A percentile compares a stretch with the other conserved stretches of the same genome.
Evolutionary conservation across 2,888 invertebrate species (phyloP).

Genomic region (Dioctria linearis): DNA sequence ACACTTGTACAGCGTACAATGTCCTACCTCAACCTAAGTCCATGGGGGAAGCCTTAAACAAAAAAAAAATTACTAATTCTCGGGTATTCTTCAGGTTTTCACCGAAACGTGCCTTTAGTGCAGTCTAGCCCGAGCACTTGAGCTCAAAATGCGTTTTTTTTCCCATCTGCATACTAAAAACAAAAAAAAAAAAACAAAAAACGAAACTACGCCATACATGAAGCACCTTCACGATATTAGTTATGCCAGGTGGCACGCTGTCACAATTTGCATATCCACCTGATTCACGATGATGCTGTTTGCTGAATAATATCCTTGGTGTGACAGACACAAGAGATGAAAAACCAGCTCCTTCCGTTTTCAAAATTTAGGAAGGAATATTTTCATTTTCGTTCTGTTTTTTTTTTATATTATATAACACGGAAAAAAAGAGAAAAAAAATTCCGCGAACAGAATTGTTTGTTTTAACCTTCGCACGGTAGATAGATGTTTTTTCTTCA

Average conservation of each 20-base stretch:
- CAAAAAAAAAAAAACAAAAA: too few relatives aligned
- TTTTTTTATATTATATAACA: too few relatives aligned
- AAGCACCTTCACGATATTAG: conserved; percentile 4
- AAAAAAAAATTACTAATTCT: conserved; percentile 20
- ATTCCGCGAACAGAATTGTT: too few relatives aligned
- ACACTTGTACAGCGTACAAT: too few relatives aligned
- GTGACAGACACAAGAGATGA: conserved; percentile 13
- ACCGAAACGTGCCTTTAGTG: conserved; percentile 22
- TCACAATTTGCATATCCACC: conserved; percentile 36
- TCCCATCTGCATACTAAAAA: background rate
- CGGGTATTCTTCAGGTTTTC: conserved; percentile 12
- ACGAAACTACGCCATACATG: too few relatives aligned
- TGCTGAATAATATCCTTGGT: conserved; percentile 23
- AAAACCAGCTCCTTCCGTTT: background rate
- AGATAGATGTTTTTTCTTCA: background rate
- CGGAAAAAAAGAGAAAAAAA: too few relatives aligned
- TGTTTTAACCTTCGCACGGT: too few relatives aligned
- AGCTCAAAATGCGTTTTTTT: conserved; percentile 1
- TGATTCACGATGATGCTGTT: conserved; percentile 32
- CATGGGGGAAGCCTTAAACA: background rate
- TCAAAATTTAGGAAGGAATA: conserved; percentile 15
- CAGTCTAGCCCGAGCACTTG: conserved; percentile 9
- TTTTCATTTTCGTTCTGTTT: background rate
- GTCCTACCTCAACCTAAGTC: too few relatives aligned
- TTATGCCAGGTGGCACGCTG: conserved; percentile 37